A percentile compares a stretch with the other conserved stretches of the same genome.
phyloP scores from a whole-genome alignment of 2,113 vertebrate species.

The Xiphias gladius region DNA sequence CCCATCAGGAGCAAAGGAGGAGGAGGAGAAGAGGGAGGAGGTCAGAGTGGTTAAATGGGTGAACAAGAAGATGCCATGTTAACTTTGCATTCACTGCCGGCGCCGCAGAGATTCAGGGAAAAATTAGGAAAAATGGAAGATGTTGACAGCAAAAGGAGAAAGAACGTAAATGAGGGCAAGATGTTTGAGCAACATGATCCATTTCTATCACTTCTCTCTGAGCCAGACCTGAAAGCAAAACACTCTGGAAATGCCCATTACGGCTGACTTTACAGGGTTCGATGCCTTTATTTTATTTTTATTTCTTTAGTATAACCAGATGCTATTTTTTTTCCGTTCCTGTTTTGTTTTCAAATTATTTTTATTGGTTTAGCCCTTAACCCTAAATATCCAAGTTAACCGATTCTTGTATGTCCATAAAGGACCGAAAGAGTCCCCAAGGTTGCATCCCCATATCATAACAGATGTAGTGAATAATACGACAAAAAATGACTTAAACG shows the following conservation, averaged over 20 bases:
- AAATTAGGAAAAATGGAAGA: no score
- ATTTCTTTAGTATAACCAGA: no score
- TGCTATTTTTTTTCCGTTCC: no score
- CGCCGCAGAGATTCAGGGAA: background rate
- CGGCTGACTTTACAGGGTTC: background rate
- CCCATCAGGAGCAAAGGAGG: background rate
- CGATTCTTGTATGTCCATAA: no score
- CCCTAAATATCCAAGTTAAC: no score
- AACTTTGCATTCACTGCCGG: background rate
- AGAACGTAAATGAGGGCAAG: background rate
- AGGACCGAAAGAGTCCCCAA: no score
- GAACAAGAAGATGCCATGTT: background rate
- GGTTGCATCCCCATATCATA: no score
- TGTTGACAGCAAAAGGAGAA: no score
- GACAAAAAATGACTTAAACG: no score
- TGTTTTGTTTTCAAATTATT: no score
- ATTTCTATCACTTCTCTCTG: background rate
- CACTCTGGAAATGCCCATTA: background rate
- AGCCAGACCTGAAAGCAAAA: background rate
- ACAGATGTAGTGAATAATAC: no score
- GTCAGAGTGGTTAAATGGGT: background rate
- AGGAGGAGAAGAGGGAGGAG: background rate
- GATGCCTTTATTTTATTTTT: background rate
- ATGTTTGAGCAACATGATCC: background rate
- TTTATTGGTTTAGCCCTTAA: background rate